Evolutionary conservation across 2,113 vertebrate genomes (phyloP), one percentile per base, ranked within the genome.

Genomic region (Alaudala cheleensis): DNA sequence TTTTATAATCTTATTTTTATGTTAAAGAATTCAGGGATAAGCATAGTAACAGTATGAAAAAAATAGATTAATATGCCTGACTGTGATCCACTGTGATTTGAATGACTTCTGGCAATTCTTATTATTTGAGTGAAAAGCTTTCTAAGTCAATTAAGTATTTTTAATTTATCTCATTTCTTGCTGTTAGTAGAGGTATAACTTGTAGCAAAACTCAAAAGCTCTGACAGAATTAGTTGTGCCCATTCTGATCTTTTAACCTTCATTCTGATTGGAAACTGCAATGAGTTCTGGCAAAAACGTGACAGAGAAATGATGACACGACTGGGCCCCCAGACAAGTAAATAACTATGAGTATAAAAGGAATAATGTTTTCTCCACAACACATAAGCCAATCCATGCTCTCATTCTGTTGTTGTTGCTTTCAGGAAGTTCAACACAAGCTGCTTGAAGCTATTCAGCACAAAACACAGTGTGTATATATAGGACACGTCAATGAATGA

Each of bases 371-470:
- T 95, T 81, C 81, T 88, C 39, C 51, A 33, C 42, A 80, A 6
- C 39, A 50, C 39, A 44, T 54, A 69, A 90, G 80, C 53, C 84
- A 88, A 86, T 86, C 74, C 51, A 77, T 86, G 73, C 57, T 81
- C 57, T 93, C 90, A 81, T 90, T 90, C 79, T 94, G 74, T 29
- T 95, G 67, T 88, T 93, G 82, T 74, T 97, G 82, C 70, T 84
- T 86, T 94, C 57, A 78, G 22, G 67, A 81, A 7, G 33, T 61
- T 61, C 79, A 90, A 90, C 79, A 78, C 76, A 84, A 94, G 88
- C 61, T 92, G 93, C 90, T 97, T 64, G n/a, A 71, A 94, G 93
- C 92, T 90, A 94, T 71, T 61, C 24, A 64, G 65, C 86, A 78
- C 56, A 78, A 90, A 86, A 92, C 39, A 85, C 50, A 40, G 54